Evolutionary conservation across 2,888 invertebrate genomes (phyloP).

Genomic region (Morpho helenor): DNA sequence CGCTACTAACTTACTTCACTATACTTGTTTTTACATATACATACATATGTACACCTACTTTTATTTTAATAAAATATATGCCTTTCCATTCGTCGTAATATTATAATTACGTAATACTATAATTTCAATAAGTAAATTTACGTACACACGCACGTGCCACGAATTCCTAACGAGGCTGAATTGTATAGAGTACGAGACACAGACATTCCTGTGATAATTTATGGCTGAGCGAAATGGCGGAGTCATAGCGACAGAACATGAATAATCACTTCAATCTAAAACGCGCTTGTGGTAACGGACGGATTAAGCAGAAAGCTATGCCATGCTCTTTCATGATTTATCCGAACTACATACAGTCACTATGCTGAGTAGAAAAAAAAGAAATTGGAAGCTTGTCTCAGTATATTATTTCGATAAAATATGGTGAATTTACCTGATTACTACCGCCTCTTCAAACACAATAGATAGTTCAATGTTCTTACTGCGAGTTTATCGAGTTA

Average conservation of each 20-base stretch:
- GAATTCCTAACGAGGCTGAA: conserved; percentile 7
- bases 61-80: no score
- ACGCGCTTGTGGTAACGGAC: conserved; percentile 14
- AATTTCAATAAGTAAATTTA: neutral
- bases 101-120: neutral
- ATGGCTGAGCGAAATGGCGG: conserved; percentile 15
- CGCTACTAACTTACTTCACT: no score
- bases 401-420: no score
- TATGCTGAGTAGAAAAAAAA: neutral
- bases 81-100: neutral
- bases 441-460: no score
- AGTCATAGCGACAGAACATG: conserved; percentile 24
- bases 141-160: neutral
- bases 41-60: no score
- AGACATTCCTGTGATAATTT: conserved; percentile 13
- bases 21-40: no score
- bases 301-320: conserved; percentile 14
- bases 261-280: conserved; percentile 27
- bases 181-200: conserved; percentile 10
- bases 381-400: no score
- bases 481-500: no score
- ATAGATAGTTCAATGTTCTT: no score
- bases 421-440: no score
- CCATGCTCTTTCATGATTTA: conserved; percentile 5
- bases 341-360: neutral